phyloP scores from a whole-genome alignment of 1,140 invertebrate species.

The Eubasilissa regina region DNA sequence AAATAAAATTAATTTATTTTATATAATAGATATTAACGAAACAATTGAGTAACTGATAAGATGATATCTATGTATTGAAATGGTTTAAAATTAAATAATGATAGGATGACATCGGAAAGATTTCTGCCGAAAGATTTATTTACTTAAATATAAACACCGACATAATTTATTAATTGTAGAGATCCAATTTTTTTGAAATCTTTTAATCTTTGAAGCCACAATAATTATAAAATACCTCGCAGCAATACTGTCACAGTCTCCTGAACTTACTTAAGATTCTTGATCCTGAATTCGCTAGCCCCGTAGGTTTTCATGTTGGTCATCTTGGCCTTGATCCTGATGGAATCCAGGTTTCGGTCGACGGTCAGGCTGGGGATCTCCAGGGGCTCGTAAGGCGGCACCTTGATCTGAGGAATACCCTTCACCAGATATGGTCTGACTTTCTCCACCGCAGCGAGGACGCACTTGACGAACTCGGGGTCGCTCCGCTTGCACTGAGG shows the following conservation, averaged over 20 bases:
- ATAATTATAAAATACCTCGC: not conserved
- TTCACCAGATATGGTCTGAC: conserved; percentile 74
- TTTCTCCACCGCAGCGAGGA: conserved; percentile 73
- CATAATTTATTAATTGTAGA: no score
- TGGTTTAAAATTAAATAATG: no score
- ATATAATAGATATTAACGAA: no score
- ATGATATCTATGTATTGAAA: no score
- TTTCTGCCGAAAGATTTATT: no score
- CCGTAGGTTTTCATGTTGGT: conserved; percentile 78
- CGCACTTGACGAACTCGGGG: conserved; percentile 75
- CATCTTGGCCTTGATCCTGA: conserved; percentile 78
- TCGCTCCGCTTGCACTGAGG: conserved; percentile 75
- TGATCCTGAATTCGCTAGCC: conserved; percentile 75
- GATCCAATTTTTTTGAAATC: no score
- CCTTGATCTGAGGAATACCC: conserved; percentile 77
- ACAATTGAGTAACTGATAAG: no score
- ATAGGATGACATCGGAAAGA: no score
- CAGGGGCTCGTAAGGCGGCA: conserved; percentile 79
- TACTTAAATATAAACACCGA: no score
- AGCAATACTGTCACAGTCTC: not conserved
- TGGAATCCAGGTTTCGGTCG: conserved; percentile 77
- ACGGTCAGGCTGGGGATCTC: conserved; percentile 76
- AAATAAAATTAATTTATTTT: no score
- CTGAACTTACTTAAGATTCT: conserved; percentile 75
- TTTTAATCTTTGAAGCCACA: no score